Conservation (phyloP, 1,140 invertebrate species). For the Ladona fulva region DNA sequence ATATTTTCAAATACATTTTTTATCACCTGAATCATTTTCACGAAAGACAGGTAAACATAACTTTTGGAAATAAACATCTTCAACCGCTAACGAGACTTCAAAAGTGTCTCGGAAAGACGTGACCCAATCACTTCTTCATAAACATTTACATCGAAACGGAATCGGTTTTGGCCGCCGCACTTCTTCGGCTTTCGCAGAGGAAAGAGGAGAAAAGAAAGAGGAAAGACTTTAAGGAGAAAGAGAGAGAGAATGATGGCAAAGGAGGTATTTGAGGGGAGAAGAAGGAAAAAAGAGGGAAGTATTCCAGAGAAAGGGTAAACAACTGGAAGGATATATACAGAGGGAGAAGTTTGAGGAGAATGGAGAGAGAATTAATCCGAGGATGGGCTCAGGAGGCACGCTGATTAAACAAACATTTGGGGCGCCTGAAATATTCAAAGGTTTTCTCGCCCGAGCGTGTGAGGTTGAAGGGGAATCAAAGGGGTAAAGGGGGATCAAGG, state of each 20-base stretch:
- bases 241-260: neutral
- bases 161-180: too few relatives aligned
- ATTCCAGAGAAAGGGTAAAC: neutral
- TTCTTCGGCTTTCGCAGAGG: too few relatives aligned
- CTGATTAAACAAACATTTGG: conserved; percentile 7
- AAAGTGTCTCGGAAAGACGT: too few relatives aligned
- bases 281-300: neutral
- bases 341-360: neutral
- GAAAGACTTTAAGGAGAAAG: neutral
- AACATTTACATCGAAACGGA: too few relatives aligned
- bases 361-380: neutral
- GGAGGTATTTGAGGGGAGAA: neutral
- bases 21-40: too few relatives aligned
- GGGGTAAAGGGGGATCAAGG: neutral
- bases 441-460: neutral
- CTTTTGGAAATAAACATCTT: too few relatives aligned
- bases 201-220: neutral
- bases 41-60: too few relatives aligned
- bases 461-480: neutral
- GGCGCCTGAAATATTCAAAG: conserved; percentile 8
- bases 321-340: neutral
- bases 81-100: too few relatives aligned
- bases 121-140: too few relatives aligned
- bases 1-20: too few relatives aligned
- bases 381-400: conserved; percentile 4